Evolutionary conservation across 2,113 vertebrate genomes (phyloP).

Genomic region (Sorex araneus): DNA sequence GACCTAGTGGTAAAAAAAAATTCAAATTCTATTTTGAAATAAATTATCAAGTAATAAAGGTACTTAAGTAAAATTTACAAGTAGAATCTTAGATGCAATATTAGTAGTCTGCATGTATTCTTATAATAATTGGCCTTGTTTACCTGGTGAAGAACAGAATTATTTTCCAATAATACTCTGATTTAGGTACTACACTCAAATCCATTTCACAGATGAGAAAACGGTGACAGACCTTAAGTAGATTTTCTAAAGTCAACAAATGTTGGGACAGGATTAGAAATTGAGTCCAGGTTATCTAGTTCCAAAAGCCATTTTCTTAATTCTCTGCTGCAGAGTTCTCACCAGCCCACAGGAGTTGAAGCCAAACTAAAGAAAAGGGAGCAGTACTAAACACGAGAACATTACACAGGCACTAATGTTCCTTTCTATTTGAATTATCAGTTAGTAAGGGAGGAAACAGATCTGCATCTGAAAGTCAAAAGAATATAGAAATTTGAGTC

Average conservation of each 20-base stretch:
- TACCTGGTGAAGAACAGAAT: background rate
- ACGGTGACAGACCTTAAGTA: background rate
- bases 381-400: conserved; percentile 8
- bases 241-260: background rate
- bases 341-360: background rate
- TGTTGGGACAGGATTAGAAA: background rate
- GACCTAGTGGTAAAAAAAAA: background rate
- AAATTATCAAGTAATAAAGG: conserved; percentile 14
- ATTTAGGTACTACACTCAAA: background rate
- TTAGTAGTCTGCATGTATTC: background rate
- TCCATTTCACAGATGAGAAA: conserved; percentile 44
- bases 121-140: background rate
- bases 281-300: background rate
- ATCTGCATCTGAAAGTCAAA: background rate
- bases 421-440: background rate
- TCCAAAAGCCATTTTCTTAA: conserved; percentile 14
- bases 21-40: background rate
- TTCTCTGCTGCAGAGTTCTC: background rate
- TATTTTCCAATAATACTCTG: background rate
- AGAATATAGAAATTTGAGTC: background rate
- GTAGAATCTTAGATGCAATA: background rate
- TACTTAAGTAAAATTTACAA: background rate
- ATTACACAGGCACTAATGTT: background rate
- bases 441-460: background rate
- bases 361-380: conserved; percentile 14